Conservation (phyloP, 1,140 invertebrate species). For the Lamellibrachia luymesi region DNA sequence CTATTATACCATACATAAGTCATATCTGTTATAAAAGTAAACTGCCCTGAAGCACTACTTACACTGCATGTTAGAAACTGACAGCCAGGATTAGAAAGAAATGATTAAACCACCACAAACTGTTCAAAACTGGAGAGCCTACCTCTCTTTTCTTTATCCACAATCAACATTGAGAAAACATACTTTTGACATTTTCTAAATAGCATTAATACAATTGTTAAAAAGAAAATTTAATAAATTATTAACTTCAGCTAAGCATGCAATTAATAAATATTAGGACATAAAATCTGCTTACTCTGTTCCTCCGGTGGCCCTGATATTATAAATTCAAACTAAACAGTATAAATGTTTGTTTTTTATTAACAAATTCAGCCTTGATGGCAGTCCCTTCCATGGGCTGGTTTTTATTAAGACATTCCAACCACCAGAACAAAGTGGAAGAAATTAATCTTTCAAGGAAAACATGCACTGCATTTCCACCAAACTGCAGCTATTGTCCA, state of each 20-base stretch:
- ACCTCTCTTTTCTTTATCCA: not conserved
- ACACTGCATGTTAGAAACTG: not conserved
- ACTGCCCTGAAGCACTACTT: not conserved
- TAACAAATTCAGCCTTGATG: too few species aligned
- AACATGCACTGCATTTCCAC: too few species aligned
- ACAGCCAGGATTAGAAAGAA: not conserved
- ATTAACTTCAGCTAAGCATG: not conserved
- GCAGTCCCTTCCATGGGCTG: not conserved
- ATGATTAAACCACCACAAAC: not conserved
- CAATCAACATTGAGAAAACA: not conserved
- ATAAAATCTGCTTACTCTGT: not conserved
- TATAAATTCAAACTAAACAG: not conserved
- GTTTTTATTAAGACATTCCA: not conserved
- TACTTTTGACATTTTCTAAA: not conserved
- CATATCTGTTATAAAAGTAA: not conserved
- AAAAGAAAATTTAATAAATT: not conserved
- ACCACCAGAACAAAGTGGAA: not conserved
- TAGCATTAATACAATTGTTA: not conserved
- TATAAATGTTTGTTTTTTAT: not conserved
- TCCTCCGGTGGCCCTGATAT: not conserved
- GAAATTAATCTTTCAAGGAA: too few species aligned
- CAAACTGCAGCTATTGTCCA: not conserved
- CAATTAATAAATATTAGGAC: not conserved
- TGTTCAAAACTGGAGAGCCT: not conserved
- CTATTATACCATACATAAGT: not conserved